Conservation (phyloP, 2,888 invertebrate species). For the Helicoverpa assulta region DNA sequence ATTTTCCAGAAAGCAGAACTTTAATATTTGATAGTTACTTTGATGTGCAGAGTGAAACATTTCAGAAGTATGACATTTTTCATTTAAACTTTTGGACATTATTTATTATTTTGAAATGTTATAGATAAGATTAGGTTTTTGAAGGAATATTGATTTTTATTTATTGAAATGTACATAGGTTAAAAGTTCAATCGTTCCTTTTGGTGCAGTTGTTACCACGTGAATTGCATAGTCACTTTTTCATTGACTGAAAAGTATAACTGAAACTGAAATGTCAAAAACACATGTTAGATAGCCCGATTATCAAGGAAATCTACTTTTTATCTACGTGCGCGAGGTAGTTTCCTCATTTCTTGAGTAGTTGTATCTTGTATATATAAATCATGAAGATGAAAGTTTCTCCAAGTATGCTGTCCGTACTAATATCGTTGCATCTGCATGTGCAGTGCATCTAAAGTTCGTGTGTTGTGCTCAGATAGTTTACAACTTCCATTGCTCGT, state of each 20-base stretch:
- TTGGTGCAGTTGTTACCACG: no score
- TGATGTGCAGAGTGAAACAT: background rate
- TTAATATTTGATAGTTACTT: background rate
- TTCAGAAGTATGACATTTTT: background rate
- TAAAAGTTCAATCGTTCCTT: background rate
- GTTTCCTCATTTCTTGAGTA: no score
- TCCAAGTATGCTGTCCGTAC: background rate
- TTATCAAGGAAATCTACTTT: no score
- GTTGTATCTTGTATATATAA: no score
- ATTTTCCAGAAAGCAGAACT: conserved; percentile 18
- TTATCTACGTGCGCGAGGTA: no score
- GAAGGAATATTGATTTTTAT: background rate
- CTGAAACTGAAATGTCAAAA: no score
- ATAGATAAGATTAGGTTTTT: background rate
- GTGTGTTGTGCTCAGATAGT: background rate
- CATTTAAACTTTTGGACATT: background rate
- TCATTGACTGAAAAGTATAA: no score
- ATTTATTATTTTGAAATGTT: background rate
- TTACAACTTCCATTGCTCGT: background rate
- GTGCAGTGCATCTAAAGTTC: background rate
- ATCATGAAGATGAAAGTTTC: background rate
- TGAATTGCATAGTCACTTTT: no score
- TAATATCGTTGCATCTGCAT: background rate
- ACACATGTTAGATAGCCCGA: no score
- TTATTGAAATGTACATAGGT: background rate